phyloP scores from a whole-genome alignment of 2,888 invertebrate species.

The Parasteatoda lunata region DNA sequence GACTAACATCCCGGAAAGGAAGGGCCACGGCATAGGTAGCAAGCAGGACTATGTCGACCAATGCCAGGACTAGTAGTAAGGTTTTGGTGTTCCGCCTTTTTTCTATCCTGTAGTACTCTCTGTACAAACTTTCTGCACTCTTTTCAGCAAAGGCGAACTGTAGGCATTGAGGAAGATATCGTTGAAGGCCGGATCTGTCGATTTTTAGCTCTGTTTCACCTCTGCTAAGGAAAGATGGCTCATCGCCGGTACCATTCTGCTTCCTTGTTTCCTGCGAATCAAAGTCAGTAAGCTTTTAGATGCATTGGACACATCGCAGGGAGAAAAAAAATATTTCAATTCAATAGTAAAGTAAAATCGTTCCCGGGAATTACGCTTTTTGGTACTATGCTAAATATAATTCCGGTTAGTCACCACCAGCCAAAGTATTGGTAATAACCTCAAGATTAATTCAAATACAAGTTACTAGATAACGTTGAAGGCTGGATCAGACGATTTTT shows the following conservation, averaged over 20 bases:
- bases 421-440: no score
- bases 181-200: conserved; percentile 70
- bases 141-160: conserved; percentile 79
- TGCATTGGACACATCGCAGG: no score
- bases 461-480: conserved; percentile 68
- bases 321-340: no score
- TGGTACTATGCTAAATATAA: no score
- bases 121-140: conserved; percentile 82
- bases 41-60: conserved; percentile 69
- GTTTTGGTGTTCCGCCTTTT: conserved; percentile 81
- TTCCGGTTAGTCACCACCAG: no score
- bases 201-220: conserved; percentile 69
- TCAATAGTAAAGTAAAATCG: no score
- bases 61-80: conserved; percentile 78
- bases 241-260: conserved; percentile 17
- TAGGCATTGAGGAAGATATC: conserved; percentile 71
- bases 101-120: conserved; percentile 83
- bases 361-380: no score
- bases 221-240: conserved; percentile 56
- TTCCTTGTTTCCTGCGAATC: conserved; percentile 37
- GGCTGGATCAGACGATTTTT: conserved; percentile 69
- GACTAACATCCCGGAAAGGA: conserved; percentile 10
- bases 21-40: conserved; percentile 57
- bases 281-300: neutral
- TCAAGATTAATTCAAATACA: no score